Base-by-base conservation (phyloP, 1,140 invertebrate species). In the Teleopsis dalmanni region DNA sequence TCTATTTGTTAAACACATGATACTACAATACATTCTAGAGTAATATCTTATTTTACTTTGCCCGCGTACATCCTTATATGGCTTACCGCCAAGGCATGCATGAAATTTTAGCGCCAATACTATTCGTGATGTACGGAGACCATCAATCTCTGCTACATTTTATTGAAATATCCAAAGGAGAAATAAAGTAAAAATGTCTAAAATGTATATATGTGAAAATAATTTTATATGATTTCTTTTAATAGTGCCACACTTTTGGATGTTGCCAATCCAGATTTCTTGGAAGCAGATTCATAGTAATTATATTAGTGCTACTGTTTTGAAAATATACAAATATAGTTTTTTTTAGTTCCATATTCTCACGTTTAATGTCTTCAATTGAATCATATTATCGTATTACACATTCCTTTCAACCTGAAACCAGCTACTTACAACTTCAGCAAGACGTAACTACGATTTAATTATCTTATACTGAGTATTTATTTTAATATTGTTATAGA, bases 71-170 rank as follows among this genome's bases (percentile, higher is more conserved):
- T 70, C 75, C 84, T 0, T 72, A 79, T 21, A 75, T 88, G 47
- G 83, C 82, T 21, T 89, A 89, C 62, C 72, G 82, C 51, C 87
- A 89, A 75, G 87, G 87, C n/a, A 89, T 89, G 87, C 86, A 88
- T 69, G 87, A 89, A 66, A 76, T 89, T 43, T 67, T 89, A 41
- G 87, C 85, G 7, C 86, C 87, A 0, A 63, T 88, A 31, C 72
- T 89, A 29, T 87, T 84, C 64, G 83, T 88, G 5, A 67, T 88
- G 18, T 79, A 84, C 59, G 78, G 75, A 57, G 87, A 89, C 70
- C 81, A 82, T 51, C 78, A 84, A 59, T 78, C 82, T 0, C 78
- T 83, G 37, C 44, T 73, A 45, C 72, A 75, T 54, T 65, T 62
- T 31, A 58, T 42, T 7, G 68, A 71, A 37, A 48, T 70, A 22